phyloP scores from a whole-genome alignment of 2,888 invertebrate genomes.

The Brachycybe producta region DNA sequence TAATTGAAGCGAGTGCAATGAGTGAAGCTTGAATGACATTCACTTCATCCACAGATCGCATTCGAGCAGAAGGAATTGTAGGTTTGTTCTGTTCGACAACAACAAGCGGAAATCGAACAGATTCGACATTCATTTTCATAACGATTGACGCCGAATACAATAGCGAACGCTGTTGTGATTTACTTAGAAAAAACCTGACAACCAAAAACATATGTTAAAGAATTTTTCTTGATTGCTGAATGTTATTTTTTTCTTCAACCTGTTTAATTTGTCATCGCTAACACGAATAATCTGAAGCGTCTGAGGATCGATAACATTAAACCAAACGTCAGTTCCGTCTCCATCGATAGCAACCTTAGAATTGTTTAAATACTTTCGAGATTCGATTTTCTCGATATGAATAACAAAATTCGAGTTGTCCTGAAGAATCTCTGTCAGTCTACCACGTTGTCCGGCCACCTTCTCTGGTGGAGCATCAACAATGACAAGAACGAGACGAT shows the following conservation, averaged over 20 bases:
- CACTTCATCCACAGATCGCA: slow-evolving; percentile 24
- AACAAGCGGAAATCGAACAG: slow-evolving; percentile 47
- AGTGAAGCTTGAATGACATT: slow-evolving; percentile 70
- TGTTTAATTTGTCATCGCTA: slow-evolving; percentile 55
- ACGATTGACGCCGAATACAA: slow-evolving; percentile 50
- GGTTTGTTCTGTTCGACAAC: slow-evolving; percentile 13
- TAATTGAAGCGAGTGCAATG: slow-evolving; percentile 76
- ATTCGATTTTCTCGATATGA: slow-evolving; percentile 71
- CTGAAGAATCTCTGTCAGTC: slow-evolving; percentile 50
- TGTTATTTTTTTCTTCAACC: too few relatives aligned
- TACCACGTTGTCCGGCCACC: slow-evolving; percentile 44
- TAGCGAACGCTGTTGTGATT: slow-evolving; percentile 16
- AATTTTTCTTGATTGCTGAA: slow-evolving; percentile 21
- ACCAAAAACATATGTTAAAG: neutral
- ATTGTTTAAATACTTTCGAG: slow-evolving; percentile 54
- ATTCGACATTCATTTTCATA: slow-evolving; percentile 53
- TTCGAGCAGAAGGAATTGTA: neutral
- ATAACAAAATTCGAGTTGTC: slow-evolving; percentile 60
- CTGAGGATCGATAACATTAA: slow-evolving; percentile 68
- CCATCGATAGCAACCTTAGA: slow-evolving; percentile 61
- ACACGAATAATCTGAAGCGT: slow-evolving; percentile 58
- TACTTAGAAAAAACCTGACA: slow-evolving; percentile 13
- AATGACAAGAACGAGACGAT: slow-evolving; percentile 64
- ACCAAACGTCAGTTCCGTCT: slow-evolving; percentile 71
- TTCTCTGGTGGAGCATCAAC: slow-evolving; percentile 58